Conservation (phyloP, 2,888 invertebrate species). For the Ormyrus thymus region DNA sequence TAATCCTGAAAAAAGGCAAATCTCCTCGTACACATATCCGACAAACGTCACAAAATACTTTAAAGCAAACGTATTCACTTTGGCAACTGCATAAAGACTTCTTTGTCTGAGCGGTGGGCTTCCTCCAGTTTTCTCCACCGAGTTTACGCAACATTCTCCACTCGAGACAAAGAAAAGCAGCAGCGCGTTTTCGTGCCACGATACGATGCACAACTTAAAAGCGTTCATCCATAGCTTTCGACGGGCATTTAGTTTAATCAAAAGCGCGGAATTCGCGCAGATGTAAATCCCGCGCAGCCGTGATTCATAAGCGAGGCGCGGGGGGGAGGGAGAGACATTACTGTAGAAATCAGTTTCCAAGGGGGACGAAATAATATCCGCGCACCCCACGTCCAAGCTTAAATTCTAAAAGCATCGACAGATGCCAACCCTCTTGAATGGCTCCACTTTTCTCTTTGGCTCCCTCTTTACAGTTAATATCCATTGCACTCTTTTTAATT, state of each 20-base stretch:
- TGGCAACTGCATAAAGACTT: conserved; percentile 15
- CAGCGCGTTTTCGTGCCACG: neutral
- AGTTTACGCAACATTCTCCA: too few species aligned
- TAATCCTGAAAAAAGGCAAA: too few species aligned
- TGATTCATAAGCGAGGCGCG: conserved; percentile 41
- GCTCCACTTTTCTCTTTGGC: conserved; percentile 27
- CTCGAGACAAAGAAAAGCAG: neutral
- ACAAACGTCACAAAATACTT: too few species aligned
- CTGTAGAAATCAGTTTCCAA: conserved; percentile 39
- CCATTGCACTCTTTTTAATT: conserved; percentile 10
- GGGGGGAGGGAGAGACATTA: conserved; percentile 15
- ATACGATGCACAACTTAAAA: conserved; percentile 45
- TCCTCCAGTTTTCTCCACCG: conserved; percentile 3
- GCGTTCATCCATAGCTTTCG: conserved; percentile 17
- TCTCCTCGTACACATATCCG: too few species aligned
- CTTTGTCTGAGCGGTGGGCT: conserved; percentile 25
- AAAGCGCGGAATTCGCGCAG: conserved; percentile 48
- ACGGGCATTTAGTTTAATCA: conserved; percentile 27
- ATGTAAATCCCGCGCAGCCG: conserved; percentile 32
- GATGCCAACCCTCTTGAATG: conserved; percentile 53
- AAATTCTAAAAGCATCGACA: conserved; percentile 57
- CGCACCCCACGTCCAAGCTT: conserved; percentile 31
- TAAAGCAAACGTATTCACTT: too few species aligned
- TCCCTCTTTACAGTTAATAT: conserved; percentile 18
- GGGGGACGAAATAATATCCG: conserved; percentile 35